Evolutionary conservation across 2,888 invertebrate genomes (phyloP).

Genomic region (Monopis laevigella): DNA sequence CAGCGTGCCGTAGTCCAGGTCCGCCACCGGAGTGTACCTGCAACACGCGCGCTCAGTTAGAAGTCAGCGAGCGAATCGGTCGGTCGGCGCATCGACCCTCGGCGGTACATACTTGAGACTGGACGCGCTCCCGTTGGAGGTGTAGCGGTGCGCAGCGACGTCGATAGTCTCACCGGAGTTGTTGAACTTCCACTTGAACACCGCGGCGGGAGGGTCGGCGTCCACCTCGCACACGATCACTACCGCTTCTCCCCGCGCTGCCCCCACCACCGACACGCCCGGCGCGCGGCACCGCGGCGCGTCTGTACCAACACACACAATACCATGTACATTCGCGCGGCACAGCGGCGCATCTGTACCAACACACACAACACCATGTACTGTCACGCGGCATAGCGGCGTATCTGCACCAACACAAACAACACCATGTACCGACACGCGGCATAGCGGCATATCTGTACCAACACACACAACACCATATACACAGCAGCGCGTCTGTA

Average conservation of each 20-base stretch:
- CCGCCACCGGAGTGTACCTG: conserved; percentile 70
- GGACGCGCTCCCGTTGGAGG: conserved; percentile 80
- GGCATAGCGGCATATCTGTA: too few relatives aligned
- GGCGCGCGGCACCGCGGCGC: conserved; percentile 82
- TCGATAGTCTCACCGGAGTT: conserved; percentile 90
- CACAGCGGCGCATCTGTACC: too few relatives aligned
- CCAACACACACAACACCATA: too few relatives aligned
- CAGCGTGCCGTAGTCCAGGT: conserved; percentile 87
- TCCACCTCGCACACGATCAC: conserved; percentile 91
- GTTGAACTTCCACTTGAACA: conserved; percentile 95
- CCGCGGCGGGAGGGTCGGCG: conserved; percentile 89
- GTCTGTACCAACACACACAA: too few relatives aligned
- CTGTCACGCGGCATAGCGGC: too few relatives aligned
- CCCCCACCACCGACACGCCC: conserved; percentile 85
- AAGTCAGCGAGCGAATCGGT: not conserved
- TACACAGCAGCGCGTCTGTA: too few relatives aligned
- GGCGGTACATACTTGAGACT: conserved; percentile 62
- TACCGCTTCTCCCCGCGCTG: conserved; percentile 86
- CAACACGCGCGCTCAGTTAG: not conserved
- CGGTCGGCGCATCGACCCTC: not conserved
- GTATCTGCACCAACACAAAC: too few relatives aligned
- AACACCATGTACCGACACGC: too few relatives aligned
- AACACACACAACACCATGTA: too few relatives aligned
- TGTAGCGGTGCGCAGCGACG: conserved; percentile 80
- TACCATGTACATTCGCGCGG: too few relatives aligned